Conservation (phyloP, 1,140 invertebrate genomes). For the Uloborus diversus region DNA sequence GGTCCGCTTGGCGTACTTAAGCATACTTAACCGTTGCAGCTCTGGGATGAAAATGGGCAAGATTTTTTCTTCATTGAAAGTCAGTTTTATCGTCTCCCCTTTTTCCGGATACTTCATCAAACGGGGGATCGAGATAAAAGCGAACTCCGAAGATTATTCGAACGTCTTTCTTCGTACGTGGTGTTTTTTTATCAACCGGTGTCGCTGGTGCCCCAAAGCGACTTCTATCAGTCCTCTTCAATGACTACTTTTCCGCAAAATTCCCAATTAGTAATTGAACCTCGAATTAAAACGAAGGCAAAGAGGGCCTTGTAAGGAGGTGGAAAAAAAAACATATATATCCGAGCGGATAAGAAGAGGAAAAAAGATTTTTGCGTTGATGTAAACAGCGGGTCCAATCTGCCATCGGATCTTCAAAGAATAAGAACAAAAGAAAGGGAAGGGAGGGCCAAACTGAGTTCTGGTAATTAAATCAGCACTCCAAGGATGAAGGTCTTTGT, state of each 20-base stretch:
- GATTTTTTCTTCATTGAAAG: slow-evolving; percentile 25
- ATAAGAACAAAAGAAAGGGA: slow-evolving; percentile 47
- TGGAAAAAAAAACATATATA: background rate
- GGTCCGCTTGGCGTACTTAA: slow-evolving; percentile 10
- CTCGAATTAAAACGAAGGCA: slow-evolving; percentile 35
- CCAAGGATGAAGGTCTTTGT: slow-evolving; percentile 48
- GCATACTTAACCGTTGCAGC: slow-evolving; percentile 16
- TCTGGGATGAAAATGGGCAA: slow-evolving; percentile 10
- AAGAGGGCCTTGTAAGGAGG: background rate
- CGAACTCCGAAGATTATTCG: slow-evolving; percentile 21
- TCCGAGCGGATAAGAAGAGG: background rate
- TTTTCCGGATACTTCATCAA: slow-evolving; percentile 29
- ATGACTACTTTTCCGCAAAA: slow-evolving; percentile 54
- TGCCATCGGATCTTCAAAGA: slow-evolving; percentile 52
- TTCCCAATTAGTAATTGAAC: slow-evolving; percentile 57
- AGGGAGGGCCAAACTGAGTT: slow-evolving; percentile 44
- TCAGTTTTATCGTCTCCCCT: slow-evolving; percentile 27
- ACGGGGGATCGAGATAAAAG: slow-evolving; percentile 29
- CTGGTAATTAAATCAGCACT: slow-evolving; percentile 55
- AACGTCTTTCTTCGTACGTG: slow-evolving; percentile 28
- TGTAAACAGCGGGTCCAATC: slow-evolving; percentile 51
- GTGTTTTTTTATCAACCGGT: slow-evolving; percentile 7
- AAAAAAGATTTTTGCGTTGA: slow-evolving; percentile 32
- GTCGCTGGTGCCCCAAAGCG: slow-evolving; percentile 36
- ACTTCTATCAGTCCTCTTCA: slow-evolving; percentile 33